phyloP scores from a whole-genome alignment of 2,113 vertebrate species.

The Indicator indicator region DNA sequence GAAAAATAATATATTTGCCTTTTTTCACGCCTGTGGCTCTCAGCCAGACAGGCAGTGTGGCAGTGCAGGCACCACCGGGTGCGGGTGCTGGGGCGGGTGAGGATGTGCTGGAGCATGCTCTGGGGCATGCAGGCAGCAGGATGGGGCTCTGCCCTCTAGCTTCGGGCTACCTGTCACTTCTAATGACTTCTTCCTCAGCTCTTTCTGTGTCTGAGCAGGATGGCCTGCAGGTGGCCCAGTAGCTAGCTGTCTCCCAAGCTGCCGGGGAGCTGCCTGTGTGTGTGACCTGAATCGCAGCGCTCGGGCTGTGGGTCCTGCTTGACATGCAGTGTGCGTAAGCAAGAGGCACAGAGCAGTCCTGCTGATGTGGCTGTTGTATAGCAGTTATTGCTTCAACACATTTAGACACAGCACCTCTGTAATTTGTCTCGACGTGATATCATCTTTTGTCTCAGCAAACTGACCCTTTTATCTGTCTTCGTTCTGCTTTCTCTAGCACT shows the following conservation, averaged over 20 bases:
- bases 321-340: slow-evolving; percentile 78
- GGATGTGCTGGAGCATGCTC: background rate
- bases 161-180: slow-evolving; percentile 73
- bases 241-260: slow-evolving; percentile 65
- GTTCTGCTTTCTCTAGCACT: slow-evolving; percentile 33
- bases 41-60: rapidly evolving
- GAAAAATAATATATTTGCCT: background rate
- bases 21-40: background rate
- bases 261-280: slow-evolving; percentile 65
- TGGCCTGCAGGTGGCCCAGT: slow-evolving; percentile 77
- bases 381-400: slow-evolving; percentile 71
- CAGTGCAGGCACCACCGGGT: rapidly evolving
- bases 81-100: rapidly evolving
- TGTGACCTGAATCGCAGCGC: slow-evolving; percentile 71
- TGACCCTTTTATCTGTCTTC: slow-evolving; percentile 66
- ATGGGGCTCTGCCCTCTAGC: slow-evolving; percentile 57
- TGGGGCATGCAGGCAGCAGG: background rate
- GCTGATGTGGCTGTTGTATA: slow-evolving; percentile 71
- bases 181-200: slow-evolving; percentile 70
- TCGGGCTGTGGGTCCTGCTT: slow-evolving; percentile 72
- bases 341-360: slow-evolving; percentile 73
- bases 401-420: slow-evolving; percentile 71
- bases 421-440: slow-evolving; percentile 73
- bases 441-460: slow-evolving; percentile 72
- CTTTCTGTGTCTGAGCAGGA: slow-evolving; percentile 45